A percentile compares a stretch with the other conserved stretches of the same genome.
These are phyloP conservation scores for Turnix velox DNA, from an alignment of 2,113 vertebrate genomes.

Conservation along the genomic window DNA sequence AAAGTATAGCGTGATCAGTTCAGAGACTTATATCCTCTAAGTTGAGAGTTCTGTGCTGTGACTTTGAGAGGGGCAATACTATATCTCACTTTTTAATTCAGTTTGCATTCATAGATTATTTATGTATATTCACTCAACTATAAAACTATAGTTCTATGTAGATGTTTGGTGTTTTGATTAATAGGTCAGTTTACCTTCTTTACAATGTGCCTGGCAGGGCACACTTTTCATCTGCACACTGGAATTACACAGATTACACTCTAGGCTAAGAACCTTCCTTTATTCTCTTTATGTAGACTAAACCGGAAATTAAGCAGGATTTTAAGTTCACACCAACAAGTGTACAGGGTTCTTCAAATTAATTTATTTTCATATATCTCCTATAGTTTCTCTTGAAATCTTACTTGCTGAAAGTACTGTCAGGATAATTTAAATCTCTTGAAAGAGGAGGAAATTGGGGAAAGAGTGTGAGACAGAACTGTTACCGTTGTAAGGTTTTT, in stretches of 20 bases:
- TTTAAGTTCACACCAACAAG: background rate
- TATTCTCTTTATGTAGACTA: background rate
- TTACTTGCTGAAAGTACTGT: background rate
- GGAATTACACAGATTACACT: background rate
- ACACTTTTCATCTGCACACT: background rate
- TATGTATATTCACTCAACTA: background rate
- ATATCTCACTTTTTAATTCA: background rate
- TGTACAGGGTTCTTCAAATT: background rate
- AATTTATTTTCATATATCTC: background rate
- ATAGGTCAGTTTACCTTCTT: background rate
- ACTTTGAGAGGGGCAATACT: background rate
- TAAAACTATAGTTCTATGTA: background rate
- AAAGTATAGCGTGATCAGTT: background rate
- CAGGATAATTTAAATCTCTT: background rate
- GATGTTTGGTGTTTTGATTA: background rate
- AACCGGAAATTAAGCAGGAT: background rate
- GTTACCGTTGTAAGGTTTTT: background rate
- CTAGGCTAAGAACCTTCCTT: background rate
- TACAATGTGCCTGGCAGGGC: background rate
- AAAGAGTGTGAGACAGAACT: background rate
- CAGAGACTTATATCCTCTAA: background rate
- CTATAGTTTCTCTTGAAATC: background rate
- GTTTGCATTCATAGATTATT: background rate
- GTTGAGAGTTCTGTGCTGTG: background rate
- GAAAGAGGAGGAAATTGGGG: accelerated